Evolutionary conservation across 2,888 invertebrate genomes (phyloP).

Genomic region (Scelioninae gen. 2): DNA sequence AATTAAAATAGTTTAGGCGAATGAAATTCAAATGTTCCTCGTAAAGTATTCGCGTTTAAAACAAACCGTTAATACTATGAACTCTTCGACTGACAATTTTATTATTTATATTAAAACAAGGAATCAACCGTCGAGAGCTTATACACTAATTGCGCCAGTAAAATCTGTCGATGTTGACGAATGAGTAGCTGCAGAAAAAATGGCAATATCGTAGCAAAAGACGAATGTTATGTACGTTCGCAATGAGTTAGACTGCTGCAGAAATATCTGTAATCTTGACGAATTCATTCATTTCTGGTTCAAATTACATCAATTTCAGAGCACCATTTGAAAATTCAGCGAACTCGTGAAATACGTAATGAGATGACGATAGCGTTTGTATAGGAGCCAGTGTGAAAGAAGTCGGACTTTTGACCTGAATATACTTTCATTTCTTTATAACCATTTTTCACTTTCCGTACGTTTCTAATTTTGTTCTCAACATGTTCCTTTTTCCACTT

Average conservation of each 20-base stretch:
- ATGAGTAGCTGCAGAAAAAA: slow-evolving; percentile 27
- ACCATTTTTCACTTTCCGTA: slow-evolving; percentile 35
- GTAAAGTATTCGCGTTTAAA: too few species aligned
- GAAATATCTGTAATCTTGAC: slow-evolving; percentile 29
- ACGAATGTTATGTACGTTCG: slow-evolving; percentile 30
- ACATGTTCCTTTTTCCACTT: slow-evolving; percentile 17
- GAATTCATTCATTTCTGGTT: slow-evolving; percentile 43
- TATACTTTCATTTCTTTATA: slow-evolving; percentile 40
- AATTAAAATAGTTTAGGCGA: too few species aligned
- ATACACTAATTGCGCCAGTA: slow-evolving; percentile 31
- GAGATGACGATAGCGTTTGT: slow-evolving; percentile 30
- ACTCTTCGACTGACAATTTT: too few species aligned
- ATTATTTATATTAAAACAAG: too few species aligned
- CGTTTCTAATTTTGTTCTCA: slow-evolving; percentile 30
- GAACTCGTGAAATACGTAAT: slow-evolving; percentile 41
- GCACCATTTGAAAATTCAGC: slow-evolving; percentile 31
- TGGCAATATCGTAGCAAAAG: slow-evolving; percentile 23
- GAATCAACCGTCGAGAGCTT: slow-evolving; percentile 14
- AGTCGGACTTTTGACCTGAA: slow-evolving; percentile 37
- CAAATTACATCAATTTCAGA: slow-evolving; percentile 39
- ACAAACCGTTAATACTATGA: too few species aligned
- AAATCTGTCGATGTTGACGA: slow-evolving; percentile 38
- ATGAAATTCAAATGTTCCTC: too few species aligned
- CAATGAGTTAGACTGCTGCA: slow-evolving; percentile 22
- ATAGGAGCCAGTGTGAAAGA: slow-evolving; percentile 31